Percentiles rank a stretch among this genome's conserved stretches.
Evolutionary conservation across 2,888 invertebrate genomes (phyloP).

Genomic region (Stenodera caucasica): DNA sequence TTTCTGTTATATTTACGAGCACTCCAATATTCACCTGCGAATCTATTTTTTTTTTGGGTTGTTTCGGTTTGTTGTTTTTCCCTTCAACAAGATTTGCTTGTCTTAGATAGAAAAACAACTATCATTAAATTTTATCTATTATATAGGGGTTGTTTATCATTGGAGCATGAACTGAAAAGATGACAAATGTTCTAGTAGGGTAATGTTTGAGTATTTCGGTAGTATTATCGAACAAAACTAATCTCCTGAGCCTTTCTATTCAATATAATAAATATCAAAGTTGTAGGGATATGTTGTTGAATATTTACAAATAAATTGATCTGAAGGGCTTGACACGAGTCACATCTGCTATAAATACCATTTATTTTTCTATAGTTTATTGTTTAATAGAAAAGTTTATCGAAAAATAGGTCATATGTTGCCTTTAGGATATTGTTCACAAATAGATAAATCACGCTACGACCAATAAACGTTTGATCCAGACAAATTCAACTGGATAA

Average conservation of each 20-base stretch:
- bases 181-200: constrained; percentile 1
- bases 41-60: background rate
- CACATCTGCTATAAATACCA: constrained; percentile 3
- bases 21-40: background rate
- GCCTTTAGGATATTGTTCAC: constrained; percentile 27
- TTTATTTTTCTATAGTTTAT: constrained; percentile 5
- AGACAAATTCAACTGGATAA: no score
- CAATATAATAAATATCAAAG: background rate
- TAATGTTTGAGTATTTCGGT: background rate
- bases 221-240: background rate
- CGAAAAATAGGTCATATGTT: constrained; percentile 36
- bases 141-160: background rate
- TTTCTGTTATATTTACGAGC: background rate
- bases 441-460: constrained; percentile 34
- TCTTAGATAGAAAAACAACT: background rate
- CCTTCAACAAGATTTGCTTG: no score
- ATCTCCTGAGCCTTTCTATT: background rate
- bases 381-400: background rate
- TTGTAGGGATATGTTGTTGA: background rate
- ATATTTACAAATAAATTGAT: constrained; percentile 3
- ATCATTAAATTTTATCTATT: background rate
- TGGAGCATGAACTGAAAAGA: background rate
- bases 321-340: background rate
- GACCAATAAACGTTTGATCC: constrained; percentile 32
- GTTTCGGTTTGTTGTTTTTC: background rate